Percentiles rank a stretch among this genome's conserved stretches.
phyloP scores from a whole-genome alignment of 2,888 invertebrate genomes.

The Coelopa pilipes region DNA sequence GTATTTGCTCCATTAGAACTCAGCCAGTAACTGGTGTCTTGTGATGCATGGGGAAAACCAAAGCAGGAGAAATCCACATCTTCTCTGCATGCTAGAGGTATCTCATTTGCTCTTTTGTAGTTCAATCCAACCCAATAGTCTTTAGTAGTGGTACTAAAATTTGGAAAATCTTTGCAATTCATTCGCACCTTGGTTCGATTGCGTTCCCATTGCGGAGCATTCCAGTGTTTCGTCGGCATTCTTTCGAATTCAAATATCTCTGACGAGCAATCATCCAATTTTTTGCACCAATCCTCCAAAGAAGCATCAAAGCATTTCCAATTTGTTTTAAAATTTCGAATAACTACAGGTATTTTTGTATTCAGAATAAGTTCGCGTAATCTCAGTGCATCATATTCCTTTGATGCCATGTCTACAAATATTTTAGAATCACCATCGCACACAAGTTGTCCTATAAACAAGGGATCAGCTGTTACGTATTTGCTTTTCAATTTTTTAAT shows the following conservation, averaged over 20 bases:
- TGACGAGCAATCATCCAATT: conserved; percentile 47
- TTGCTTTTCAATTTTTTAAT: neutral
- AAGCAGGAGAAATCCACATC: conserved; percentile 74
- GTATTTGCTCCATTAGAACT: conserved; percentile 90
- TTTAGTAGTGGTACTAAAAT: conserved; percentile 53
- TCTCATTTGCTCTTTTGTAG: conserved; percentile 55
- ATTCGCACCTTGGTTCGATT: conserved; percentile 72
- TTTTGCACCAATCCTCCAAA: conserved; percentile 56
- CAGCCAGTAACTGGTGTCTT: conserved; percentile 89
- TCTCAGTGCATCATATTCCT: conserved; percentile 11
- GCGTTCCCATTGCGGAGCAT: conserved; percentile 83
- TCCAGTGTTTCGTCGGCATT: conserved; percentile 51
- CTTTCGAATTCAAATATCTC: conserved; percentile 51
- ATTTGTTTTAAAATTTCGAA: conserved; percentile 52
- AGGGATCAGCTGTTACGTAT: neutral
- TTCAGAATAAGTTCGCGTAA: conserved; percentile 62
- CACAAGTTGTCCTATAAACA: neutral
- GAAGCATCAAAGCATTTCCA: conserved; percentile 60
- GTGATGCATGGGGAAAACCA: conserved; percentile 76
- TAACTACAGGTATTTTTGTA: conserved; percentile 56
- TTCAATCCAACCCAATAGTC: conserved; percentile 58
- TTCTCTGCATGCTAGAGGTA: conserved; percentile 60
- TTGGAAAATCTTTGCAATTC: conserved; percentile 74
- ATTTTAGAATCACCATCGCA: no score
- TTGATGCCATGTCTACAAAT: neutral